Base-by-base conservation (phyloP, 2,113 vertebrate genomes). In the Oostethus manadensis region DNA sequence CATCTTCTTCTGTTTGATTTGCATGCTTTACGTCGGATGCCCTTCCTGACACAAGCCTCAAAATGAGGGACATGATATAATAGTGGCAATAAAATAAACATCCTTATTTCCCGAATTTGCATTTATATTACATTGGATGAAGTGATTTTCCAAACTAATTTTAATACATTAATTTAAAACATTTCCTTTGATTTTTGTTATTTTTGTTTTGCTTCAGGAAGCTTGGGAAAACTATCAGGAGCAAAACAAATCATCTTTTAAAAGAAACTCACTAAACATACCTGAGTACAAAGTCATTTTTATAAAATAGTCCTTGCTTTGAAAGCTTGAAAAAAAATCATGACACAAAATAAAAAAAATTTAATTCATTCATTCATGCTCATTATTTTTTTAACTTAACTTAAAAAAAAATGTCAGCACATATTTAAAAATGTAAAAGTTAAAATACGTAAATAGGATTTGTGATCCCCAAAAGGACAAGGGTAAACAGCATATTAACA, bases 101-200 rank as follows among this genome's bases (percentile, higher is more conserved):
- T 10, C 8, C 35, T 38, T 9, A 1, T 38, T 38, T 38, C 8
- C 35, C 8, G 35, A 38, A 38, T 91, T 92, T 87, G 90, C 90
- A 92, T 89, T 84, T 72, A 18, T 89, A 93, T 38, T 4, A 89
- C 87, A 92, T 91, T 91, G 89, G 90, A 5, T 26, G 23, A 26
- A 26, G 23, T 26, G 2, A 26, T 26, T 26, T 89, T 91, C 86
- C 79, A 85, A 81, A 87, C 81, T 89, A 89, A 77, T 73, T 68
- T 77, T 69, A 48, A 18, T 18, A n/a, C 17, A 48, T 9, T 15
- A 18, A 48, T 17, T 20, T 48, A 20, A 3, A 17, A 48, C 3
- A n/a, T 46, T 48, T 2, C 8, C n/a, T 17, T 48, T 48, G 1
- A 48, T 33, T 46, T 46, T n/a, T n/a, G n/a, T n/a, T 44, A 14